Base-by-base conservation (phyloP, 2,888 invertebrate genomes). In the Notocelia uddmanniana region DNA sequence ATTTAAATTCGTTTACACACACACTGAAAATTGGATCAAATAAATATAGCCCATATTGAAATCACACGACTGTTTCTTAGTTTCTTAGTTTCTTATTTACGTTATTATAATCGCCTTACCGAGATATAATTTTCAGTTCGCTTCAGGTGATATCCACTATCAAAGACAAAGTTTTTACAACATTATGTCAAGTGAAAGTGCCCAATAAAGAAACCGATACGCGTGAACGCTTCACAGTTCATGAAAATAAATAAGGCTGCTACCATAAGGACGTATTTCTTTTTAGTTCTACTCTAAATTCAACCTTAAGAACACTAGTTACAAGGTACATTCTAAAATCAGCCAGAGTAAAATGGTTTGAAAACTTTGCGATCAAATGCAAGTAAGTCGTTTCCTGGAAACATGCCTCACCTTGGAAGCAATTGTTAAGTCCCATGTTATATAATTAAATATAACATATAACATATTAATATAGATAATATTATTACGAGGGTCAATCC, bases 101-200 rank as follows among this genome's bases (percentile, higher is more conserved):
- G 3, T 13, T 5, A n/a, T 41, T 41, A 41, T 15, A 15, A 3
- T 3, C 15, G 41, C 41, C 15, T 52, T 23, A 21, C 13, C 13
- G 21, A 52, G 21, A 52, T 21, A 52, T 21, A 52, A 21, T 54
- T 21, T 54, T 21, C 52, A 52, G 11, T 11, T 52, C 13, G 1
- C 41, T 54, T 54, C 52, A 54, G 3, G 3, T 23, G 13, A 21
- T 52, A 52, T 21, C 21, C 23, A 15, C 1, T 6, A 54, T 54
- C 21, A 54, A 54, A 21, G 13, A 1, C 23, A 13, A 54, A 1
- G 23, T 54, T 45, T 23, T 60, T 15, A 60, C 45, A 15, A 23
- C 59, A n/a, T 23, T 19, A 37, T 21, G 19, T 15, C 34, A 57
- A 59, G 58, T 37, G 37, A 59, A 59, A 59, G 58, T 59, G 37